phyloP scores from a whole-genome alignment of 2,888 invertebrate genomes.

The Norana najaformis region DNA sequence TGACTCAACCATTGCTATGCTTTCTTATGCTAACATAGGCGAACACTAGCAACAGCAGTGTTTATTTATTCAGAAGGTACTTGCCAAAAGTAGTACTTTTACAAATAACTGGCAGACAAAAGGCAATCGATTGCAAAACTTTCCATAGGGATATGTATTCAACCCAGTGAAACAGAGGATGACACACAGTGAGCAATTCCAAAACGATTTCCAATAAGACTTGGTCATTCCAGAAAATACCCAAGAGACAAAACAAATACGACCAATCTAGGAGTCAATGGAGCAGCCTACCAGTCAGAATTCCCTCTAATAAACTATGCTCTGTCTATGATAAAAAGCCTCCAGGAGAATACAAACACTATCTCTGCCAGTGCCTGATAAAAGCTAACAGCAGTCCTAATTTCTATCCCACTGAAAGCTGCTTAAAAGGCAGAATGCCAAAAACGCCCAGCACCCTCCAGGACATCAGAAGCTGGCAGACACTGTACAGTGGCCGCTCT shows the following conservation, averaged over 20 bases:
- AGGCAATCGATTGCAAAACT: constrained; percentile 13
- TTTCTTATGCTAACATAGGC: not conserved
- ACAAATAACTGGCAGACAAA: not conserved
- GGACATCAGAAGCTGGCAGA: constrained; percentile 13
- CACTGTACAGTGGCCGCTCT: not conserved
- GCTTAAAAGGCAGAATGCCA: not conserved
- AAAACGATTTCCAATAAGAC: not conserved
- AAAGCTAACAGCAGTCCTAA: constrained; percentile 1
- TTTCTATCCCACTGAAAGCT: constrained; percentile 5
- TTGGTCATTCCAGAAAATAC: not conserved
- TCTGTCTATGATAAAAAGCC: not conserved
- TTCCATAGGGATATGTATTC: not conserved
- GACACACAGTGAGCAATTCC: too few species aligned
- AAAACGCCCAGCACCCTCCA: constrained; percentile 13
- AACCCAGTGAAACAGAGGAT: not conserved
- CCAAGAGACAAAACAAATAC: not conserved
- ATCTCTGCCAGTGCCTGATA: constrained; percentile 1
- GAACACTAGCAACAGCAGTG: not conserved
- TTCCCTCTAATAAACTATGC: not conserved
- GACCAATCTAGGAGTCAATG: too few species aligned
- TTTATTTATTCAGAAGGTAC: not conserved
- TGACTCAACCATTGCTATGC: not conserved
- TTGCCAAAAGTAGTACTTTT: not conserved
- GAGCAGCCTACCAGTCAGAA: constrained; percentile 13
- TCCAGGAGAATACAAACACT: constrained; percentile 13